Conservation (phyloP, 2,888 invertebrate species). For the Brachynemurus nebulosus region DNA sequence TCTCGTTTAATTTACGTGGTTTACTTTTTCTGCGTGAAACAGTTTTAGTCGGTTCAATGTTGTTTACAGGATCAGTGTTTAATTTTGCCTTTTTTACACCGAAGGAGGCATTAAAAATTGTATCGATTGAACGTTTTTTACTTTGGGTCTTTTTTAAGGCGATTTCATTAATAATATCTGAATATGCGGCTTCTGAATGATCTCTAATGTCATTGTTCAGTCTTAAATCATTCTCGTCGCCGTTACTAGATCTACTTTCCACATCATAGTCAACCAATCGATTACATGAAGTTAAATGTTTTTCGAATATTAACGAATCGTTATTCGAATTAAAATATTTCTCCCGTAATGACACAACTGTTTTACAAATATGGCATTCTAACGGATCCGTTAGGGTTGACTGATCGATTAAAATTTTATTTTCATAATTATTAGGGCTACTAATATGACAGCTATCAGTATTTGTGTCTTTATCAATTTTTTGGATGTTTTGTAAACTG, state of each 20-base stretch:
- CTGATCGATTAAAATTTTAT: neutral
- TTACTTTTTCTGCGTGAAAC: slow-evolving; percentile 27
- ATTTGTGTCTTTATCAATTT: too few species aligned
- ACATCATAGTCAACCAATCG: slow-evolving; percentile 13
- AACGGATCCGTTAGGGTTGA: slow-evolving; percentile 2
- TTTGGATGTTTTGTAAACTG: too few species aligned
- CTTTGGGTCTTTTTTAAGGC: slow-evolving; percentile 22
- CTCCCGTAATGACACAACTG: neutral
- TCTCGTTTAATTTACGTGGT: slow-evolving; percentile 28
- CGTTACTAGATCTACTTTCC: neutral
- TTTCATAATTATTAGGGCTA: too few species aligned
- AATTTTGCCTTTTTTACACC: slow-evolving; percentile 8
- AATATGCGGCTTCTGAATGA: neutral
- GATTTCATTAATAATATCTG: neutral
- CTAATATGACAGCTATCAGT: too few species aligned
- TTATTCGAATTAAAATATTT: too few species aligned
- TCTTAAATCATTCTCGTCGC: slow-evolving; percentile 1
- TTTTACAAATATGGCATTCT: neutral
- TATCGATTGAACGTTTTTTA: slow-evolving; percentile 22
- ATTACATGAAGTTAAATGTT: too few species aligned
- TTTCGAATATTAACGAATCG: too few species aligned
- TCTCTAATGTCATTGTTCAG: too few species aligned
- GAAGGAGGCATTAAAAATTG: slow-evolving; percentile 5
- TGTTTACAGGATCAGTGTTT: neutral
- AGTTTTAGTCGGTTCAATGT: neutral